A percentile compares a stretch with the other conserved stretches of the same genome.
Evolutionary conservation across 2,888 invertebrate species (phyloP).

Genomic region (Zygothrica quintamaculata): DNA sequence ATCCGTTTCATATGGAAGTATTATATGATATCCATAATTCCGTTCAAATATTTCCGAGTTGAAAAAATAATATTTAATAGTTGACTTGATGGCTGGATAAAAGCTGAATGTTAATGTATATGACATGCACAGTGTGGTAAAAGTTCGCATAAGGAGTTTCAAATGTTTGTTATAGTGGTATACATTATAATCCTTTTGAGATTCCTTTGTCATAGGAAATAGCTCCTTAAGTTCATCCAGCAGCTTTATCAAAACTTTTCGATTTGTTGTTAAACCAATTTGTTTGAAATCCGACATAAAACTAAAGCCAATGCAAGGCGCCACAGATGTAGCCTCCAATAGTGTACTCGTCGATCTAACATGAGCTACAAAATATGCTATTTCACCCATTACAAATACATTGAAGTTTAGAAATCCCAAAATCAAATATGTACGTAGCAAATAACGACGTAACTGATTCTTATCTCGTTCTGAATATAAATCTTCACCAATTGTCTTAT

Average conservation of each 20-base stretch:
- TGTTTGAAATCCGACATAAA: conserved; percentile 76
- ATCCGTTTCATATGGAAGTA: conserved; percentile 66
- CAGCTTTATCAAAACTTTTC: conserved; percentile 43
- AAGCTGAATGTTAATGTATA: conserved; percentile 77
- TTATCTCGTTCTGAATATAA: conserved; percentile 65
- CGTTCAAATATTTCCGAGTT: conserved; percentile 67
- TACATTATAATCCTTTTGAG: conserved; percentile 55
- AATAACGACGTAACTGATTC: conserved; percentile 51
- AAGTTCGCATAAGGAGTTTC: conserved; percentile 63
- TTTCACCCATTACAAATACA: conserved; percentile 68
- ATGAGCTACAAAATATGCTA: conserved; percentile 70
- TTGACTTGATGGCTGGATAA: conserved; percentile 68
- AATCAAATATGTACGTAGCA: conserved; percentile 57
- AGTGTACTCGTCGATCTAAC: conserved; percentile 68
- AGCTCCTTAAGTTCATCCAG: conserved; percentile 66
- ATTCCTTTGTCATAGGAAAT: conserved; percentile 55
- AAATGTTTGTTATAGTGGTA: conserved; percentile 53
- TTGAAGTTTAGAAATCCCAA: conserved; percentile 74
- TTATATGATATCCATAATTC: conserved; percentile 63
- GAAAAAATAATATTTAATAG: conserved; percentile 61
- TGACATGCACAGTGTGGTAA: conserved; percentile 68
- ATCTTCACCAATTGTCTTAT: conserved; percentile 77
- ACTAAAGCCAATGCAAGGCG: conserved; percentile 75
- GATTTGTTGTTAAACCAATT: conserved; percentile 61
- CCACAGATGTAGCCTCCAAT: conserved; percentile 78